Evolutionary conservation across 92 coral and sea anemone genomes (phyloP).

Genomic region (Desmophyllum pertusum): DNA sequence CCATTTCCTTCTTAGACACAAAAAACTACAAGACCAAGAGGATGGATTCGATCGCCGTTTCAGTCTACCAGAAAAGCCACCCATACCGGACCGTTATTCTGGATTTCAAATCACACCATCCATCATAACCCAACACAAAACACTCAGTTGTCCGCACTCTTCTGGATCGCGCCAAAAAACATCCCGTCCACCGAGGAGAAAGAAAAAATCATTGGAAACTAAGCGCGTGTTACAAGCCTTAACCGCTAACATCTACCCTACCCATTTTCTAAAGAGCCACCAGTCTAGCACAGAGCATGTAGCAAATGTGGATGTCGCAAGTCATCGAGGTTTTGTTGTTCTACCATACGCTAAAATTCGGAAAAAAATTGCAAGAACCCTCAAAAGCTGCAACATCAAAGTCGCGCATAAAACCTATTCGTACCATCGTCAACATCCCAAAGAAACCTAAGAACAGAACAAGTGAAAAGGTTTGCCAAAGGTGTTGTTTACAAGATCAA

Average conservation of each 20-base stretch:
- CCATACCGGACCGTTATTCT: too few relatives aligned
- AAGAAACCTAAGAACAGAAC: too few relatives aligned
- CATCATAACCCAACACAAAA: conserved; percentile 47
- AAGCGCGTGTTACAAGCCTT: conserved; percentile 22
- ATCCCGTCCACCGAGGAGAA: conserved; percentile 49
- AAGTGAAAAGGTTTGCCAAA: too few relatives aligned
- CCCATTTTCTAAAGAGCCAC: background rate
- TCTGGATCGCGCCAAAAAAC: conserved; percentile 40
- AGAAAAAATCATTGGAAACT: conserved; percentile 13
- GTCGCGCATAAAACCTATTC: too few relatives aligned
- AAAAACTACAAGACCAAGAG: background rate
- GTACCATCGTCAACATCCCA: too few relatives aligned
- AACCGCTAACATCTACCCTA: conserved; percentile 19
- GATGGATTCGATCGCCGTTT: conserved; percentile 18
- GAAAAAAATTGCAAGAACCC: too few relatives aligned
- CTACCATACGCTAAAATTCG: too few relatives aligned
- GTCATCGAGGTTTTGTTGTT: too few relatives aligned
- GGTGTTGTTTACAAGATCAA: too few relatives aligned
- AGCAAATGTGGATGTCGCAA: background rate
- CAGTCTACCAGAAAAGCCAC: conserved; percentile 49
- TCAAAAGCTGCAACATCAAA: too few relatives aligned
- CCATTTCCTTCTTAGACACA: conserved; percentile 42
- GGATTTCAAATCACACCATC: conserved; percentile 50
- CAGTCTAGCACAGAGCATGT: background rate
- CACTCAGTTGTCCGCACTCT: conserved; percentile 44